phyloP scores from a whole-genome alignment of 2,797 vertebrate genomes.

The Ptychobarbus kaznakovi region DNA sequence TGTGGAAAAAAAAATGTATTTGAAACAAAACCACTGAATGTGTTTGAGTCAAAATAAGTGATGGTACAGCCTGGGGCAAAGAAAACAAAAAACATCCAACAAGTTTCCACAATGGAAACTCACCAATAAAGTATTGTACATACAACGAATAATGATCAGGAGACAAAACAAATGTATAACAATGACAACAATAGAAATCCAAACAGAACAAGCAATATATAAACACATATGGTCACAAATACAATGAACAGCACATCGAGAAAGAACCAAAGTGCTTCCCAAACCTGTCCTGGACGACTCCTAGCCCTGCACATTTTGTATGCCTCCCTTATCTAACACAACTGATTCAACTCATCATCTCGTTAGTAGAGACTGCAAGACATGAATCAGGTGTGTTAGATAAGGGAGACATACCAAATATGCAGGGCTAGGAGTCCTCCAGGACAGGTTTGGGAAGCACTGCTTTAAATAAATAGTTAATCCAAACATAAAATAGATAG shows the following conservation, averaged over 20 bases:
- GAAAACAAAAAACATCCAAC: not conserved
- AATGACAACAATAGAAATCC: not conserved
- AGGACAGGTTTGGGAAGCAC: too few relatives aligned
- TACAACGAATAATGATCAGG: not conserved
- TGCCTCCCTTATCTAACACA: too few relatives aligned
- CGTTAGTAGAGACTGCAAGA: too few relatives aligned
- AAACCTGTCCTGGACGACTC: too few relatives aligned
- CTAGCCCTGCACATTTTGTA: too few relatives aligned
- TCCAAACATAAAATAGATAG: not conserved
- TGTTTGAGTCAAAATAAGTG: not conserved
- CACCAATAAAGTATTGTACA: not conserved
- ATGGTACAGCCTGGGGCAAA: constrained; percentile 3
- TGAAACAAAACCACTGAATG: constrained; percentile 1
- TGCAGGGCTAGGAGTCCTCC: too few relatives aligned
- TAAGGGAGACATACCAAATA: too few relatives aligned
- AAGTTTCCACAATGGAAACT: constrained; percentile 15
- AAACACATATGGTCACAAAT: not conserved
- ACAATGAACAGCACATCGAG: not conserved
- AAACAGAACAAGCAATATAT: not conserved
- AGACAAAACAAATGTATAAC: not conserved
- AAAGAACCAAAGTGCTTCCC: not conserved
- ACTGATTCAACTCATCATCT: too few relatives aligned
- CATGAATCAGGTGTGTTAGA: too few relatives aligned
- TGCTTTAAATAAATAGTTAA: not conserved
- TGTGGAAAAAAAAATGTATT: not conserved